Conservation (phyloP, 2,797 vertebrate species). For the Luscinia megarhynchos region DNA sequence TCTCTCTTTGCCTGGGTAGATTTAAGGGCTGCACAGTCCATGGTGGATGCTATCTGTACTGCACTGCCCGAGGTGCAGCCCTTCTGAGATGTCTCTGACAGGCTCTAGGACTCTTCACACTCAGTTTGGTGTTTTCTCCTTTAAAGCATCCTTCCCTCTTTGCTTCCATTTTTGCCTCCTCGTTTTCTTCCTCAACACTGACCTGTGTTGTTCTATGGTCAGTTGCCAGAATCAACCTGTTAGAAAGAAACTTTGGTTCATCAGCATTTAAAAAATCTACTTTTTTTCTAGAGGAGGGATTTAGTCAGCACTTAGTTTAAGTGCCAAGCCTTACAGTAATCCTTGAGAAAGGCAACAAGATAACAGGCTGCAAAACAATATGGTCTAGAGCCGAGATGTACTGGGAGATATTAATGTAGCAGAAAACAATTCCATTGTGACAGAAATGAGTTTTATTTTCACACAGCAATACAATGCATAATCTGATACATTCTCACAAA, state of each 20-base stretch:
- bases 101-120: not conserved
- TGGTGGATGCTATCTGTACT: not conserved
- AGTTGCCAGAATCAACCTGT: not conserved
- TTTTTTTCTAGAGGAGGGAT: not conserved
- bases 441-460: conserved; percentile 23
- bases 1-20: not conserved
- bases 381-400: not conserved
- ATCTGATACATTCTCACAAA: not conserved
- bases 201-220: not conserved
- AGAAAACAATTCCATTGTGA: not conserved
- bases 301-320: not conserved
- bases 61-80: not conserved
- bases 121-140: not conserved
- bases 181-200: not conserved
- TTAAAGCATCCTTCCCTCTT: not conserved
- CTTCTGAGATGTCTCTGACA: not conserved
- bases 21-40: not conserved
- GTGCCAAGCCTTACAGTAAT: not conserved
- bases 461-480: not conserved
- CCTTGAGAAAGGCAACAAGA: not conserved
- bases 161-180: not conserved
- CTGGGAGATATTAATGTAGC: not conserved
- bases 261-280: not conserved
- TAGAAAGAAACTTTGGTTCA: not conserved
- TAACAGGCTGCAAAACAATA: not conserved